Conservation (phyloP, 2,113 vertebrate genomes). For the Elephas maximus region DNA sequence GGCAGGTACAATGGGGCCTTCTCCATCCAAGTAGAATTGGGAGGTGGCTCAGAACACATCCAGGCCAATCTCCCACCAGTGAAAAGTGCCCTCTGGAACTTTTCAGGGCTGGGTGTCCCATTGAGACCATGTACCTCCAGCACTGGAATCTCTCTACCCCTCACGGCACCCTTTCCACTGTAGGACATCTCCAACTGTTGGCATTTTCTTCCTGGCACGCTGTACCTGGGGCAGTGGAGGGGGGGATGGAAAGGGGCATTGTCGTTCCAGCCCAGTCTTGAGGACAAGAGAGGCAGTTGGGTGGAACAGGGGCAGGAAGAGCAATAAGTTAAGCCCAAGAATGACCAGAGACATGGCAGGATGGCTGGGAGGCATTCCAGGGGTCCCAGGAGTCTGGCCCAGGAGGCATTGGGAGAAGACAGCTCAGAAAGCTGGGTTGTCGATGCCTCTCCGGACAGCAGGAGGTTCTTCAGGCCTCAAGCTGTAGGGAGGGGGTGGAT, state of each 20-base stretch:
- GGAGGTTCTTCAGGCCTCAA: neutral
- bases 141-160: neutral
- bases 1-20: neutral
- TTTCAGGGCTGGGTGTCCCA: neutral
- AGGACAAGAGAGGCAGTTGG: neutral
- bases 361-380: accelerated
- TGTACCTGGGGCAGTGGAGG: neutral
- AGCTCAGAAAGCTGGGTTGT: constrained; percentile 69
- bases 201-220: neutral
- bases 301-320: neutral
- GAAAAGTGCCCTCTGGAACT: too few relatives aligned
- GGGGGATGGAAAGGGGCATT: too few relatives aligned
- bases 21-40: neutral
- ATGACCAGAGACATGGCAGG: neutral
- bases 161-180: neutral
- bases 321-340: constrained; percentile 65
- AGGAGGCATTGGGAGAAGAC: neutral
- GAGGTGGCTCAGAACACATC: neutral
- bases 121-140: neutral
- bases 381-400: neutral
- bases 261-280: neutral
- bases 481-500: constrained; percentile 79
- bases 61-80: accelerated
- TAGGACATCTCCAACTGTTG: neutral
- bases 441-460: accelerated